phyloP scores from a whole-genome alignment of 1,140 invertebrate species.

The Temnothorax curvispinosus region DNA sequence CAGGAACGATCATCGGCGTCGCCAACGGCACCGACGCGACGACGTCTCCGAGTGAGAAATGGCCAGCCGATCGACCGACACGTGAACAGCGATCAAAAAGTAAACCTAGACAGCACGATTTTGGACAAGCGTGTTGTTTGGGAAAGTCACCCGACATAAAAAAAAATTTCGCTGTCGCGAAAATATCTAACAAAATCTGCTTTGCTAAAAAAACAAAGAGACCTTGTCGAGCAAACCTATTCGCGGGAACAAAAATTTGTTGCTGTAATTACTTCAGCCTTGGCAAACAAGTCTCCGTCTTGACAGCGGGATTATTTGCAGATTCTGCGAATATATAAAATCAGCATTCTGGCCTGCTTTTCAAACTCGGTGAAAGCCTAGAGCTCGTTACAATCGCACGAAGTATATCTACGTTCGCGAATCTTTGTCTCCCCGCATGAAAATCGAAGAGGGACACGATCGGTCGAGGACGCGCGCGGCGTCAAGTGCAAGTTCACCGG shows the following conservation, averaged over 20 bases:
- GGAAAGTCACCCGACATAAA: not conserved
- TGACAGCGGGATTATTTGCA: not conserved
- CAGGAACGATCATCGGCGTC: constrained; percentile 25
- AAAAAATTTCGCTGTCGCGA: not conserved
- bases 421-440: not conserved
- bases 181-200: not conserved
- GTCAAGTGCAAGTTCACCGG: constrained; percentile 56
- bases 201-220: not conserved
- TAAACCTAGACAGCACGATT: no score
- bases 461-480: constrained; percentile 14
- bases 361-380: no score
- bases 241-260: not conserved
- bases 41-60: constrained; percentile 11
- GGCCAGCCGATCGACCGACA: not conserved
- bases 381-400: not conserved
- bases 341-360: not conserved
- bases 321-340: not conserved
- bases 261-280: not conserved
- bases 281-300: not conserved
- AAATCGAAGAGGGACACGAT: constrained; percentile 27
- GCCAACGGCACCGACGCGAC: not conserved
- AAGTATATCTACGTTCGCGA: no score
- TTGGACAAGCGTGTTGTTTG: no score
- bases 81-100: not conserved
- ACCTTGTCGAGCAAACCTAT: not conserved